Conservation (phyloP, 2,797 vertebrate genomes). For the Premnoplex brunnescens region DNA sequence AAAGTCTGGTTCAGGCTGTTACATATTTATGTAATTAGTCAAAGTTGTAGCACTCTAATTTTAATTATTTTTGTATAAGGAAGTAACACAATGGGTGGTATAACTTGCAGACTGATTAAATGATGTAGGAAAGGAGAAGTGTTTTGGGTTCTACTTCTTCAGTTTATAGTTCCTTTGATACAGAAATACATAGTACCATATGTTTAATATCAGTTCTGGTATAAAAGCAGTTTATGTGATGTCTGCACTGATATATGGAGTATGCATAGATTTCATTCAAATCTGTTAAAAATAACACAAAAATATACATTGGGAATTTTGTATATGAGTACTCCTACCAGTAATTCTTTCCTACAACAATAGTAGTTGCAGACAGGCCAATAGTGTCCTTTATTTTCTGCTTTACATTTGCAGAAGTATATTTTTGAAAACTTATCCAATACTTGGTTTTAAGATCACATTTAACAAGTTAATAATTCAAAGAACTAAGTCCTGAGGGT, state of each 20-base stretch:
- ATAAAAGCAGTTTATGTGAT: background rate
- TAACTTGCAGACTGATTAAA: background rate
- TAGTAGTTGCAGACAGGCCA: background rate
- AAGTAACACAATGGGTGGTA: conserved; percentile 55
- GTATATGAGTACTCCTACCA: background rate
- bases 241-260: background rate
- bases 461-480: background rate
- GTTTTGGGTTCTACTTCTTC: background rate
- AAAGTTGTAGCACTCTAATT: background rate
- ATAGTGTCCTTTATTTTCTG: background rate
- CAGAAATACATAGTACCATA: background rate
- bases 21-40: conserved; percentile 64
- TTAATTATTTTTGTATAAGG: conserved; percentile 41
- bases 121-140: background rate
- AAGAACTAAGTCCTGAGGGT: background rate
- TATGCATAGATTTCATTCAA: background rate
- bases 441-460: background rate
- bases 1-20: conserved; percentile 3
- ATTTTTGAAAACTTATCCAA: background rate
- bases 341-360: background rate
- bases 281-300: background rate
- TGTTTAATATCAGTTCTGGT: background rate
- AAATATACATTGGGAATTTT: background rate
- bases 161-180: background rate
- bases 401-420: background rate